Base-by-base conservation (phyloP, 2,888 invertebrate genomes). In the Ceriagrion tenellum region DNA sequence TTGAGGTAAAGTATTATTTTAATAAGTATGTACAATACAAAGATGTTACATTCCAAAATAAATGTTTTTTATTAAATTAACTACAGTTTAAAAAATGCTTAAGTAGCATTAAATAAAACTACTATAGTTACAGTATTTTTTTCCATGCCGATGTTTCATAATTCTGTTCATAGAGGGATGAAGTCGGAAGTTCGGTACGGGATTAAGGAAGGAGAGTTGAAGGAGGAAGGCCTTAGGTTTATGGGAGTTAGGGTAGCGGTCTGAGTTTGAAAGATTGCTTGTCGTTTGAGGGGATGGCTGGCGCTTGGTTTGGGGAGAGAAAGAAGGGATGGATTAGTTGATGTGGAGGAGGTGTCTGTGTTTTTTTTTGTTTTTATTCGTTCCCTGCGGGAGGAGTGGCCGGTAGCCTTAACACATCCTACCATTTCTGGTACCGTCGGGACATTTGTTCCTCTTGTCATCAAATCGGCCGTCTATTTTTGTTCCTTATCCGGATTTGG, bases 401-500 rank as follows among this genome's bases (percentile, higher is more conserved):
- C n/a, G 55, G 55, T 23, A 55, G 89, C 55, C 47, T 23, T 55
- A 47, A 89, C 89, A 26, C 55, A 89, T 35, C 26, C 93, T 74
- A 74, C 93, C 93, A 93, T 93, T 93, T 89, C 89, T 89, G 89
- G 47, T 55, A 89, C 89, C 35, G 89, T 91, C 90, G 90, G 90
- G 90, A 91, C 59, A 55, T 30, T 56, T 90, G 90, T 91, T 59
- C 59, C 59, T 35, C 59, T 59, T 91, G 90, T 91, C 90, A 81
- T 81, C 81, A 81, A n/a, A 81, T 81, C 81, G 26, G 26, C 35
- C 81, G 81, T 81, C 81, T 81, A 81, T 81, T 81, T 81, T 91
- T 40, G 56, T 59, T 74, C 93, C 93, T 69, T 93, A 93, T 93
- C 93, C 69, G 93, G 93, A 91, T 91, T 91, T 91, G 91, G 91